Evolutionary conservation across 2,113 vertebrate genomes (phyloP).

Genomic region (Bolborhynchus lineola): DNA sequence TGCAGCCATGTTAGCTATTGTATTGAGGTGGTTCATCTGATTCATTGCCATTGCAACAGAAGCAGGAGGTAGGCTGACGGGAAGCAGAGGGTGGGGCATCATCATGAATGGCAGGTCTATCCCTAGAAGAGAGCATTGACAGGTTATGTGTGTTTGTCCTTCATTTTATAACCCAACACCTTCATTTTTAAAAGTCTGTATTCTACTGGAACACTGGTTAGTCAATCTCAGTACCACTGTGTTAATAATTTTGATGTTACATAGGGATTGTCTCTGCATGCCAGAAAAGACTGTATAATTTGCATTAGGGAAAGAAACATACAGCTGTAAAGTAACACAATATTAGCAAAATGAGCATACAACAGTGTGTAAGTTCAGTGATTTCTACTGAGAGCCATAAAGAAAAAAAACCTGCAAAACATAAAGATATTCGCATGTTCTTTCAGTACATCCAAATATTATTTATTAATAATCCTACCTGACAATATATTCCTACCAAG

Average conservation of each 20-base stretch:
- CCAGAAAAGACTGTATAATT: not conserved
- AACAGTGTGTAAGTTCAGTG: fast-evolving
- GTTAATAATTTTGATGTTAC: not conserved
- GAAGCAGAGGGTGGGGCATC: slow-evolving; percentile 92
- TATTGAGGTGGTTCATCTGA: slow-evolving; percentile 94
- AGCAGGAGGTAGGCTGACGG: slow-evolving; percentile 90
- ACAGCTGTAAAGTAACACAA: not conserved
- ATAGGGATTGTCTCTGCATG: not conserved
- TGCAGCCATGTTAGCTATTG: slow-evolving; percentile 88
- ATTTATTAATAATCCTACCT: not conserved
- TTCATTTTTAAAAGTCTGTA: not conserved
- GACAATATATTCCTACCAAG: not conserved
- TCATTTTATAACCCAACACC: not conserved
- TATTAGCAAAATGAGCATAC: not conserved
- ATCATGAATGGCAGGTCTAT: slow-evolving; percentile 93
- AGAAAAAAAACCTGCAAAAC: not conserved
- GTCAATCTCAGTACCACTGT: not conserved
- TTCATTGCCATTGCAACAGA: slow-evolving; percentile 94
- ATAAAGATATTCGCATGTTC: not conserved
- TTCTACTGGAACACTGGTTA: not conserved
- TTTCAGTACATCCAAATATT: not conserved
- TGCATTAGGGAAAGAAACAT: not conserved
- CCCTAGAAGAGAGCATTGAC: slow-evolving; percentile 71
- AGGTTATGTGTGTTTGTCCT: not conserved
- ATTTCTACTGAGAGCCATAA: not conserved